Evolutionary conservation across 2,888 invertebrate species (phyloP).

Genomic region (Trichacis sp.): DNA sequence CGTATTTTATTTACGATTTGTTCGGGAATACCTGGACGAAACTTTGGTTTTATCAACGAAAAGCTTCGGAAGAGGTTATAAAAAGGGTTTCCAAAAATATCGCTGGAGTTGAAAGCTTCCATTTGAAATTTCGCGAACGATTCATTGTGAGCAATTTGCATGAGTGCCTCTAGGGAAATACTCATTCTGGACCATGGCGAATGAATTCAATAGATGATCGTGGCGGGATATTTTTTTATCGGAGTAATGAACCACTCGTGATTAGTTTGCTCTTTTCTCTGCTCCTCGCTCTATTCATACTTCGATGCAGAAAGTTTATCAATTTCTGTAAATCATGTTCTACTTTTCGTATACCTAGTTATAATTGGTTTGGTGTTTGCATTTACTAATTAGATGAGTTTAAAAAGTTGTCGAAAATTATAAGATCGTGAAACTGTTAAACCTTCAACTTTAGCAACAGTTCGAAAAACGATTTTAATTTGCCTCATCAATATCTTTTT

Average conservation of each 20-base stretch:
- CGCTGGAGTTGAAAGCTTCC: background rate
- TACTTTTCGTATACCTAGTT: background rate
- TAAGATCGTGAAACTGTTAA: no score
- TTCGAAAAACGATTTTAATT: no score
- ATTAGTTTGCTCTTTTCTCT: constrained; percentile 1
- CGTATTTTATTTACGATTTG: no score
- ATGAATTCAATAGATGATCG: constrained; percentile 8
- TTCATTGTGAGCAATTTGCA: constrained; percentile 1
- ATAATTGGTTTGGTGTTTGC: no score
- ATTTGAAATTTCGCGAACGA: background rate
- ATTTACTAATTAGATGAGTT: no score
- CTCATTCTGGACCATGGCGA: background rate
- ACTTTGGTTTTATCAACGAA: background rate
- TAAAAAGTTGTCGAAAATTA: no score
- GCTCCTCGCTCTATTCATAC: background rate
- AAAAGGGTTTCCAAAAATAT: background rate
- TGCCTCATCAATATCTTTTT: no score
- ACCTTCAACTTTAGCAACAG: no score
- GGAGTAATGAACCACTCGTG: background rate
- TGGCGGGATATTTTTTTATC: background rate
- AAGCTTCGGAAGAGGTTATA: background rate
- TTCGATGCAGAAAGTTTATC: background rate
- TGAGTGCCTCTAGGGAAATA: constrained; percentile 4
- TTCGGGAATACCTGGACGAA: no score
- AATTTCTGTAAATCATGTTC: background rate